A percentile compares a stretch with the other conserved stretches of the same genome.
These are phyloP conservation scores for Lerista edwardsae DNA, from an alignment of 2,797 vertebrate genomes.

Conservation along the genomic window DNA sequence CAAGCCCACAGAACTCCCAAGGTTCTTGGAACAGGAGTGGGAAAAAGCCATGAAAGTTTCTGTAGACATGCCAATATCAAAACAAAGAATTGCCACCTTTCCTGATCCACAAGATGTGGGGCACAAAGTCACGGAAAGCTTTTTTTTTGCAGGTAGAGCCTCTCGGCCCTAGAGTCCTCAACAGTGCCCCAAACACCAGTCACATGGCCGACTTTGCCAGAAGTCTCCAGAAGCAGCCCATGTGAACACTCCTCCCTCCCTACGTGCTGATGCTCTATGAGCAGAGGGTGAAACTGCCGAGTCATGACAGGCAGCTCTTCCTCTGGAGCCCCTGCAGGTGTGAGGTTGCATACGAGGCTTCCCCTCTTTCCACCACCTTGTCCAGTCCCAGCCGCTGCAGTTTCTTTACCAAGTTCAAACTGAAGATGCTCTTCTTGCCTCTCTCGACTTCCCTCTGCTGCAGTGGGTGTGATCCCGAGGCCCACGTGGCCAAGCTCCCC, in stretches of 20 bases:
- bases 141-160: neutral
- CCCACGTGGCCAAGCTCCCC: neutral
- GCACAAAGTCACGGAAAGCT: neutral
- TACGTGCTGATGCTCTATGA: neutral
- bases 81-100: neutral
- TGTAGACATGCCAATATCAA: neutral
- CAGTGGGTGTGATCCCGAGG: neutral
- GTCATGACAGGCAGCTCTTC: neutral
- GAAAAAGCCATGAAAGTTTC: neutral
- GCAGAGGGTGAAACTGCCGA: neutral
- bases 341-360: neutral
- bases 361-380: conserved; percentile 80
- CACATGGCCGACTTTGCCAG: neutral
- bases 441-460: fast-evolving
- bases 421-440: conserved; percentile 76
- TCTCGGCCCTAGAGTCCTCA: neutral
- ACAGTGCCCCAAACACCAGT: neutral
- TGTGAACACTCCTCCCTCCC: too few relatives aligned
- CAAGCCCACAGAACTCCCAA: neutral
- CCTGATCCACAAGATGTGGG: conserved; percentile 1
- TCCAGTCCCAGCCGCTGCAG: conserved; percentile 82
- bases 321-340: neutral
- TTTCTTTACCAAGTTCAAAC: conserved; percentile 86
- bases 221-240: neutral
- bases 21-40: neutral